Evolutionary conservation across 2,797 vertebrate species (phyloP).

Genomic region (Enoplosus armatus): DNA sequence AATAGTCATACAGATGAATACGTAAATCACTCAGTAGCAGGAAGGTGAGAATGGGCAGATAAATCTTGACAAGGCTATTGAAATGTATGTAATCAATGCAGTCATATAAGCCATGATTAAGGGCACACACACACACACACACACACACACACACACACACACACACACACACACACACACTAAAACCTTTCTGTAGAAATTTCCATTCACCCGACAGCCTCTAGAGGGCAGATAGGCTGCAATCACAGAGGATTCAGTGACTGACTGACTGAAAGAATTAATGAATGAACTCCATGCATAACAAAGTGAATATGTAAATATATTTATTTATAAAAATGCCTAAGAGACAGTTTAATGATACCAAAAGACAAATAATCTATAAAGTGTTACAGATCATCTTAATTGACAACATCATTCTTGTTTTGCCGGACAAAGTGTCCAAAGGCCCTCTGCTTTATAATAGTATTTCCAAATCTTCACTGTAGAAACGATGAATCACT

Average conservation of each 20-base stretch:
- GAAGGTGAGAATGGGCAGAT: background rate
- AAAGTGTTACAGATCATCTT: background rate
- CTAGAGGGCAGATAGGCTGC: slow-evolving; percentile 32
- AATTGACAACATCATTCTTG: background rate
- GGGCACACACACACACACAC: background rate
- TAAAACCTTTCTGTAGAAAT: slow-evolving; percentile 7
- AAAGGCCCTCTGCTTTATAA: background rate
- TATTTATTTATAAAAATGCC: background rate
- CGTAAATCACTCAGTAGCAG: background rate
- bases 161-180: background rate
- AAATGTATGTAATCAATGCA: background rate
- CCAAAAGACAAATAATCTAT: background rate
- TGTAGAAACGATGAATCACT: background rate
- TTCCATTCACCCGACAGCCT: slow-evolving; percentile 17
- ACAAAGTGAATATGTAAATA: background rate
- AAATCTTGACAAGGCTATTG: background rate
- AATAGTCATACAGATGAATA: background rate
- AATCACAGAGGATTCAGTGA: slow-evolving; percentile 11
- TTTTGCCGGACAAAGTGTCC: background rate
- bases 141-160: background rate
- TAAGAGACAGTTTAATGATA: background rate
- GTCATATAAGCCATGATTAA: background rate
- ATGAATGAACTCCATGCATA: background rate
- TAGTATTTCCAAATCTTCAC: background rate
- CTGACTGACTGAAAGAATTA: background rate